These are phyloP conservation scores for Protonemura montana DNA, from an alignment of 2,888 invertebrate species.

Conservation along the genomic window DNA sequence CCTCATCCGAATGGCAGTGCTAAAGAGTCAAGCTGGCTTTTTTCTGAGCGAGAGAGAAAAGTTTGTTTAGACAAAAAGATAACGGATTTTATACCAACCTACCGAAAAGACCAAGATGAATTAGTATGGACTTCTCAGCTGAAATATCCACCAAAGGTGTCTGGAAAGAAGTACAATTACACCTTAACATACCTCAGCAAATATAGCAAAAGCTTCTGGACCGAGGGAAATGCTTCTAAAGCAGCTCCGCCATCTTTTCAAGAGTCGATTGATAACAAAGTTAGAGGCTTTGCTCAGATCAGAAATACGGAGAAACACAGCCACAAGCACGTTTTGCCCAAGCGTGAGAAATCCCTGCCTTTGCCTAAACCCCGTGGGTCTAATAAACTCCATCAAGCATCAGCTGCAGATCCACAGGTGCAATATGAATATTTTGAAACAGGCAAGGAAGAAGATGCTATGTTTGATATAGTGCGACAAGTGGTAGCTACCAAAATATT, in stretches of 20 bases:
- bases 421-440: background rate
- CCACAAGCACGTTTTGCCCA: background rate
- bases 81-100: background rate
- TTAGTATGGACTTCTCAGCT: background rate
- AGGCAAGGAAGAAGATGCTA: background rate
- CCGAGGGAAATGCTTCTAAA: background rate
- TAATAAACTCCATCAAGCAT: background rate
- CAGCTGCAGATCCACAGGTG: background rate
- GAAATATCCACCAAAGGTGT: background rate
- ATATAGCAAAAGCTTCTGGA: background rate
- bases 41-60: background rate
- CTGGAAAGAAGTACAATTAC: background rate
- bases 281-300: background rate
- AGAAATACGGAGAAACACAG: background rate
- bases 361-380: background rate
- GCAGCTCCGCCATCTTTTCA: background rate
- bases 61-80: background rate
- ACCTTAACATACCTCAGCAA: background rate
- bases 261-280: constrained; percentile 18
- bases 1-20: background rate
- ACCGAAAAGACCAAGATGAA: constrained; percentile 1
- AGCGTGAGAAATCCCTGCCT: background rate
- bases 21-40: background rate
- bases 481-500: constrained; percentile 14
- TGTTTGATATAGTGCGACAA: background rate